phyloP scores from a whole-genome alignment of 2,888 invertebrate species.

The Orchesella flavescens region DNA sequence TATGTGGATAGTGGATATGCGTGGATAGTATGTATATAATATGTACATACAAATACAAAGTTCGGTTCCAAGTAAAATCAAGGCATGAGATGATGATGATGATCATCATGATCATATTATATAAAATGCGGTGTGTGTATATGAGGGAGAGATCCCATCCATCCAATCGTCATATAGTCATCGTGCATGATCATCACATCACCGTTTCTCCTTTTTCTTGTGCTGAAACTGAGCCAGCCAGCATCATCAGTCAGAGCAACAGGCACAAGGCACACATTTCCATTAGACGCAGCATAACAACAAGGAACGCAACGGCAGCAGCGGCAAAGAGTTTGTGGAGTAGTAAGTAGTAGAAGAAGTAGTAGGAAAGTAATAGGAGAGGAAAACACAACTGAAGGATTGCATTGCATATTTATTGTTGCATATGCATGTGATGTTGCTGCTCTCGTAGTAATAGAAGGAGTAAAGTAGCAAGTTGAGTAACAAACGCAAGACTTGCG shows the following conservation, averaged over 20 bases:
- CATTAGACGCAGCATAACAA: conserved; percentile 41
- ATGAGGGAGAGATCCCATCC: conserved; percentile 45
- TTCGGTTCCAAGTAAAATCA: conserved; percentile 35
- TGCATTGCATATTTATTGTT: conserved; percentile 54
- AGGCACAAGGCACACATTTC: conserved; percentile 56
- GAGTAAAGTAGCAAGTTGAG: background rate
- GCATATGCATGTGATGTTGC: conserved; percentile 35
- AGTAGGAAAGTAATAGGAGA: background rate
- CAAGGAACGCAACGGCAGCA: background rate
- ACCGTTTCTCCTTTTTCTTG: conserved; percentile 34
- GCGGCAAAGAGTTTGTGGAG: conserved; percentile 1
- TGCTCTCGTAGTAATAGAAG: conserved; percentile 14
- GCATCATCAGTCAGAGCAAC: conserved; percentile 46
- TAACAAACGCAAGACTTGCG: background rate
- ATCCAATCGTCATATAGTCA: conserved; percentile 42
- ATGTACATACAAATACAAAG: conserved; percentile 24
- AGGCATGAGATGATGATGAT: background rate
- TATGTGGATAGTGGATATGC: background rate
- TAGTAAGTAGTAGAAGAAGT: background rate
- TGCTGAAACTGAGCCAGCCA: conserved; percentile 59
- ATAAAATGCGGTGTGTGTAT: background rate
- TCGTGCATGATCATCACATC: conserved; percentile 36
- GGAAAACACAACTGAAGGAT: conserved; percentile 27
- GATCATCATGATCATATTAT: background rate
- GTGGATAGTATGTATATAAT: background rate